Evolutionary conservation across 2,797 vertebrate species (phyloP), one percentile per base, ranked within the genome.

Genomic region (Anas capensis): DNA sequence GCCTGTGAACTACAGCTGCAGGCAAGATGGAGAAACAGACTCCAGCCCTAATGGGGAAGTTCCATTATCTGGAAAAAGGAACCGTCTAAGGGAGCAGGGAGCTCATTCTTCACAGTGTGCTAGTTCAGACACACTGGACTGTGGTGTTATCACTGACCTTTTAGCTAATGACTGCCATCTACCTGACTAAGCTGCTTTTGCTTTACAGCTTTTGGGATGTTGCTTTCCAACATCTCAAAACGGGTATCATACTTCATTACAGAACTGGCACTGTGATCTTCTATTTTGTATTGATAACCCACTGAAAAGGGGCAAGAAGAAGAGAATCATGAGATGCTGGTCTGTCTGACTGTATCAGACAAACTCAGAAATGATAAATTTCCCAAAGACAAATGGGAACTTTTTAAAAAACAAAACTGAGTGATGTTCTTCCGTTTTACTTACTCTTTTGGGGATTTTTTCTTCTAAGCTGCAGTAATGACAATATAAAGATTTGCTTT

Each of bases 81-180:
- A 12, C 38, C 58, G 73, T 29, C 21, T 73, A 57, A 66, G 83
- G 95, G 95, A 97, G 96, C 96, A 97, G 96, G 96, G 95, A 97
- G 95, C 90, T 97, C 95, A 92, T 96, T 97, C 95, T 96, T 96
- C 94, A 88, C 61, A 2, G 44, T 17, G 85, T 90, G 70, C 71
- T 73, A 0, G 9, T 86, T 62, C 16, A 72, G 65, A 82, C 36
- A 51, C 72, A 1, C 33, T 21, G 92, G 62, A 31, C 64, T 82
- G 48, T 58, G 34, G 33, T 82, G 80, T 88, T 82, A 44, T 14
- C 42, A 13, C 82, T 95, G 72, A 75, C 65, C 49, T 77, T 60
- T 27, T 65, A 44, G 73, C 87, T 90, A 76, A 79, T 42, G 73
- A 69, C 77, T 86, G 48, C 1, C 73, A 66, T 34, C 86, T 57